Percentiles rank a stretch among this genome's conserved stretches.
phyloP scores from a whole-genome alignment of 64 coral and sea anemone genomes.

The Pocillopora damicornis region DNA sequence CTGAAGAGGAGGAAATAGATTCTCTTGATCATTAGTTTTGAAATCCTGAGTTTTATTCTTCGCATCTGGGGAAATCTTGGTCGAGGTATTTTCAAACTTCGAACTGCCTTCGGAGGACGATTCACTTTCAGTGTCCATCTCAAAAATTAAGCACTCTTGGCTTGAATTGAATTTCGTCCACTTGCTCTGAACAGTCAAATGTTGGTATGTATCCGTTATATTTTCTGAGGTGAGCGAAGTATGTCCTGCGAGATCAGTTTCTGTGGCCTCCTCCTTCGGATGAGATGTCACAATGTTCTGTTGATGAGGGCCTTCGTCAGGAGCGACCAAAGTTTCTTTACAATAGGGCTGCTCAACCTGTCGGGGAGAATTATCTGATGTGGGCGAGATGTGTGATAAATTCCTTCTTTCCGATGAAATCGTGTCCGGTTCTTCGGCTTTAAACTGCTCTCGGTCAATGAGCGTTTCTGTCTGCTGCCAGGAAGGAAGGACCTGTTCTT shows the following conservation, averaged over 20 bases:
- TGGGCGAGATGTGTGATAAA: neutral
- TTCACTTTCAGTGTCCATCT: constrained; percentile 15
- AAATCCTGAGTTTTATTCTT: neutral
- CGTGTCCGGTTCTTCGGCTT: neutral
- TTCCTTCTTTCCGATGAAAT: neutral
- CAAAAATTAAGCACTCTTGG: constrained; percentile 23
- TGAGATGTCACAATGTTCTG: neutral
- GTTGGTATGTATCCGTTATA: neutral
- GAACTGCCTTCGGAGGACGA: neutral
- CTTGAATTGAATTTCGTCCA: constrained; percentile 13
- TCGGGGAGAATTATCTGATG: neutral
- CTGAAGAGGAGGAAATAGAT: constrained; percentile 21
- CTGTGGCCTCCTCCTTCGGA: neutral
- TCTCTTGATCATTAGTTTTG: neutral
- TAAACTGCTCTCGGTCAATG: neutral
- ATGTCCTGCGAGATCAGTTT: neutral
- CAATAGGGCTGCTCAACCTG: neutral
- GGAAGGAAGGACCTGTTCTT: neutral
- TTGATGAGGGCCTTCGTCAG: neutral
- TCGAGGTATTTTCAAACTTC: neutral
- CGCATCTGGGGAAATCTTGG: neutral
- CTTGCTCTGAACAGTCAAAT: neutral
- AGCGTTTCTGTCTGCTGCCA: neutral
- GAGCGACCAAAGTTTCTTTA: neutral
- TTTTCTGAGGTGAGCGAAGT: neutral